A percentile compares a stretch with the other conserved stretches of the same genome.
phyloP scores from a whole-genome alignment of 2,113 vertebrate species.

The Gallinago paraguaiae region DNA sequence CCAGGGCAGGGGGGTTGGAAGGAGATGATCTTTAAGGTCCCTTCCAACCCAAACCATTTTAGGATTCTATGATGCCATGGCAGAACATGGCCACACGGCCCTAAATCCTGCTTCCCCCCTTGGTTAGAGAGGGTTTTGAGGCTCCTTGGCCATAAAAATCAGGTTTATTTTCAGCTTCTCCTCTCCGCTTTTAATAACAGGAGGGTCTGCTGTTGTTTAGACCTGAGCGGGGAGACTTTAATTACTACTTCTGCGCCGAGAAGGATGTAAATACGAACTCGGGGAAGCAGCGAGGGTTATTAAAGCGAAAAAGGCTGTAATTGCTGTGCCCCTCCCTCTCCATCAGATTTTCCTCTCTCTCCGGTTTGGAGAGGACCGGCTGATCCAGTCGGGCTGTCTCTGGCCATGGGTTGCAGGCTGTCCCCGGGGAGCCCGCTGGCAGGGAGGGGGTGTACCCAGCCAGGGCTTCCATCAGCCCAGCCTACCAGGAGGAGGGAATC shows the following conservation, averaged over 20 bases:
- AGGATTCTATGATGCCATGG: neutral
- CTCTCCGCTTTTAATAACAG: constrained; percentile 30
- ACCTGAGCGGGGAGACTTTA: constrained; percentile 26
- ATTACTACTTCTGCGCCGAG: constrained; percentile 49
- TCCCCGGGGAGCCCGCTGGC: constrained; percentile 6
- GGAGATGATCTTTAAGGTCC: neutral
- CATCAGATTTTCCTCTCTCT: constrained; percentile 67
- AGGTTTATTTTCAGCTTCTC: neutral
- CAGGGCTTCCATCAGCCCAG: neutral
- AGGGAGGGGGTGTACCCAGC: constrained; percentile 28
- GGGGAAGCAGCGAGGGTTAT: constrained; percentile 60
- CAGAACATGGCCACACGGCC: neutral
- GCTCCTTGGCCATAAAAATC: neutral
- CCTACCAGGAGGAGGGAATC: neutral
- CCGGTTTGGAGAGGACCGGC: constrained; percentile 64
- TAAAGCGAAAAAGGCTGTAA: constrained; percentile 67
- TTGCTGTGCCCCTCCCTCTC: constrained; percentile 61
- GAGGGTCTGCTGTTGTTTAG: constrained; percentile 50
- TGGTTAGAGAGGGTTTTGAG: neutral
- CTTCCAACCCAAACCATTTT: neutral
- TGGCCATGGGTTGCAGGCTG: neutral
- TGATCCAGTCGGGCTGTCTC: constrained; percentile 44
- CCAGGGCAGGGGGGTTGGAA: neutral
- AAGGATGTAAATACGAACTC: constrained; percentile 62
- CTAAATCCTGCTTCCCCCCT: neutral